Evolutionary conservation across 2,113 vertebrate species (phyloP).

Genomic region (Mormyrus lacerda): DNA sequence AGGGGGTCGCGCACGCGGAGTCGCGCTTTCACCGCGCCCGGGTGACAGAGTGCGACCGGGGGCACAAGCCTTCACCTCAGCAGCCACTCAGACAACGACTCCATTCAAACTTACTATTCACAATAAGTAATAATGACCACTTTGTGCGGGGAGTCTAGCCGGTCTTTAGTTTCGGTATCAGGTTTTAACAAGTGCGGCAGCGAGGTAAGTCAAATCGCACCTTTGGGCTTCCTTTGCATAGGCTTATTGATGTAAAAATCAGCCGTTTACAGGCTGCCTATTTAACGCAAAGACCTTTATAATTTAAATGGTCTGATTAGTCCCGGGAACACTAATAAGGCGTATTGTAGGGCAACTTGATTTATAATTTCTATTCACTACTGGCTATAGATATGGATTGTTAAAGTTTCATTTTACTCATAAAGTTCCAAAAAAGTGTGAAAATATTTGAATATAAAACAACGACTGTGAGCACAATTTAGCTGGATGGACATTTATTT

Average conservation of each 20-base stretch:
- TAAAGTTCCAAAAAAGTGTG: neutral
- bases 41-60: neutral
- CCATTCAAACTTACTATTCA: neutral
- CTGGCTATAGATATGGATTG: neutral
- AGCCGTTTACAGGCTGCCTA: neutral
- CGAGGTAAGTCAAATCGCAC: neutral
- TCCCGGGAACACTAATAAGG: neutral
- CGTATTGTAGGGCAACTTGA: neutral
- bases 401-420: neutral
- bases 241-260: neutral
- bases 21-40: neutral
- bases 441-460: neutral
- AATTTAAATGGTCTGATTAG: neutral
- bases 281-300: neutral
- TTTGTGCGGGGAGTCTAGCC: neutral
- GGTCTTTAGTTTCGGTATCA: neutral
- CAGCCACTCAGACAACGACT: neutral
- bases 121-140: neutral
- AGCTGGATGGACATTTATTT: neutral
- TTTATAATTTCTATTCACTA: neutral
- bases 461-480: neutral
- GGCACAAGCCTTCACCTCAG: neutral
- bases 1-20: neutral
- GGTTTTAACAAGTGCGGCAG: neutral
- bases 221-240: neutral